Percentiles rank a stretch among this genome's conserved stretches.
Evolutionary conservation across 2,797 vertebrate genomes (phyloP).

Genomic region (Hydrolagus colliei): DNA sequence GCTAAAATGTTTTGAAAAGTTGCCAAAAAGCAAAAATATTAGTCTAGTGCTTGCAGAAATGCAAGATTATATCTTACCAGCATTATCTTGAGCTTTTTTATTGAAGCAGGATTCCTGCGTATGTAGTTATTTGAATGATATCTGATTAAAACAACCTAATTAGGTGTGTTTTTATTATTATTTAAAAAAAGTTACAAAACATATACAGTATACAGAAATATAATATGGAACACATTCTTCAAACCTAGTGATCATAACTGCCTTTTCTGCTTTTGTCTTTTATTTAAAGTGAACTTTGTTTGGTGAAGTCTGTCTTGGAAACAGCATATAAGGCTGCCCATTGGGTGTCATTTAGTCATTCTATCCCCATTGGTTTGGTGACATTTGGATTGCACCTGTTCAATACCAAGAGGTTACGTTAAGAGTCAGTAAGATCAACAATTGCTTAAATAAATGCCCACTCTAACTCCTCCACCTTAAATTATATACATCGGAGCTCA

Average conservation of each 20-base stretch:
- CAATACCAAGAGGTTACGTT: background rate
- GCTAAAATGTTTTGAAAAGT: conserved; percentile 7
- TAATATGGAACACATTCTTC: background rate
- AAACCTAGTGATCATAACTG: background rate
- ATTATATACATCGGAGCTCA: background rate
- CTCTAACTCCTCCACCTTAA: background rate
- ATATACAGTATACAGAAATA: conserved; percentile 8
- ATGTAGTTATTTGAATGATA: conserved; percentile 34
- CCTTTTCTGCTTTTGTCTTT: conserved; percentile 13
- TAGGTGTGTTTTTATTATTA: conserved; percentile 35
- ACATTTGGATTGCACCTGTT: background rate
- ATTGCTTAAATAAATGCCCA: background rate
- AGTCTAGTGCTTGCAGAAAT: background rate
- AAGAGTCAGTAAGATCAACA: background rate
- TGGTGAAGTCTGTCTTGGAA: background rate
- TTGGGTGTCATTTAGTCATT: background rate
- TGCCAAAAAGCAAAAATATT: conserved; percentile 20
- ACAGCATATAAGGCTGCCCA: background rate
- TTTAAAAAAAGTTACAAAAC: conserved; percentile 41
- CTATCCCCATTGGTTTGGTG: background rate
- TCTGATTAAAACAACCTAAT: conserved; percentile 35
- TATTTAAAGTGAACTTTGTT: background rate
- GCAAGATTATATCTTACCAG: conserved; percentile 8
- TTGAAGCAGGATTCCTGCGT: conserved; percentile 23
- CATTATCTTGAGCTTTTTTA: conserved; percentile 18